Evolutionary conservation across 2,113 vertebrate species (phyloP), one percentile per base, ranked within the genome.

Genomic region (Anoplopoma fimbria): DNA sequence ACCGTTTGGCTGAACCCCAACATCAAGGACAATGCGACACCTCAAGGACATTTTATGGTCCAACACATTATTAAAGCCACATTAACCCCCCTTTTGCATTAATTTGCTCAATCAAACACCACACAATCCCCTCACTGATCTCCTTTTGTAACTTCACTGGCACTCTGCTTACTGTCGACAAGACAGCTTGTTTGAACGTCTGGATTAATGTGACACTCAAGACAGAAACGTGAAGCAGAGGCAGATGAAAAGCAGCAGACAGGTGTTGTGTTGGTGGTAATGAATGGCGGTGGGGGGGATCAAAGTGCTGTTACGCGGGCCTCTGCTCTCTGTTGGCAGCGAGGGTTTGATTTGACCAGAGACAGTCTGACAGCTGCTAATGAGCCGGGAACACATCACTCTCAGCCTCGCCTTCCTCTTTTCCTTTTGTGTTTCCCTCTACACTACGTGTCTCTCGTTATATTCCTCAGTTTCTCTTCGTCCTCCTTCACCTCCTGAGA

Each of bases 11-110:
- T 40, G 63, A 47, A 58, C 34, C 70, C 40, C 29, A 57, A 36
- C 79, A 40, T 75, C 57, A 74, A 89, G 87, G 84, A 84, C 79
- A 71, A 47, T 36, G 70, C 70, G 69, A 81, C 79, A 63, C 67
- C 72, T 84, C 72, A 86, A 90, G 87, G 89, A 83, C 68, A 29
- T 62, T 77, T 19, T 51, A 9, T 13, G 25, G 75, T 65, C 80
- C 12, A 21, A 45, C 71, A 3, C 14, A 9, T 77, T 81, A 86
- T 65, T 87, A 42, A 78, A 83, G 77, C 57, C 38, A 70, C 78
- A 79, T 88, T 10, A 77, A 36, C 74, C 29, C 4, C 29, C 25
- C 36, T 6, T 17, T 64, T 55, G 49, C 27, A n/a, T 42, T 31
- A 5, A 64, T 77, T 69, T 60, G 17, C 58, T 60, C 17, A n/a